These are phyloP conservation scores for Salmo trutta DNA, from an alignment of 2,797 vertebrate genomes.

Conservation along the genomic window DNA sequence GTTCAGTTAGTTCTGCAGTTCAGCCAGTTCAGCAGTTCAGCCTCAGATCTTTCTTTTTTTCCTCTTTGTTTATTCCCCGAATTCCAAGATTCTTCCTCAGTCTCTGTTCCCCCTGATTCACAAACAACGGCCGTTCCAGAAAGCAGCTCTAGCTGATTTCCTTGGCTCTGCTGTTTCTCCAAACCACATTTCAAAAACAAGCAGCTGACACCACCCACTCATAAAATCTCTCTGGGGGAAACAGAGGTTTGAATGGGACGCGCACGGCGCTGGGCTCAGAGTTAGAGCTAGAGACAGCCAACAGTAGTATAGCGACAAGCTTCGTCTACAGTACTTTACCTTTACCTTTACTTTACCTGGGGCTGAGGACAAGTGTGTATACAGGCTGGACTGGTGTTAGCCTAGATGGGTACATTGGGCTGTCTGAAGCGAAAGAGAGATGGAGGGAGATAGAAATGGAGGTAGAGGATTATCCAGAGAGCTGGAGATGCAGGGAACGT, in stretches of 20 bases:
- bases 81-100: slow-evolving; percentile 66
- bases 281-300: slow-evolving; percentile 39
- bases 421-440: not conserved
- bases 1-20: too few relatives aligned
- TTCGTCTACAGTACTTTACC: slow-evolving; percentile 14
- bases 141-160: slow-evolving; percentile 53
- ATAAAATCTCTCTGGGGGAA: slow-evolving; percentile 68
- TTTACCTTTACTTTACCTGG: slow-evolving; percentile 53
- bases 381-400: not conserved
- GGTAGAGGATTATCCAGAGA: not conserved
- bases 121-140: slow-evolving; percentile 76
- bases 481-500: too few relatives aligned
- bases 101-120: slow-evolving; percentile 65
- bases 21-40: slow-evolving; percentile 46
- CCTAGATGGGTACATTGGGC: not conserved
- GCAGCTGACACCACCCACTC: slow-evolving; percentile 74
- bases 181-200: slow-evolving; percentile 78
- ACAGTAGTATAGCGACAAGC: slow-evolving; percentile 56
- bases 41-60: slow-evolving; percentile 38
- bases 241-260: slow-evolving; percentile 46
- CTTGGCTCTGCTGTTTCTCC: slow-evolving; percentile 73
- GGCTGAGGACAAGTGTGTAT: slow-evolving; percentile 42
- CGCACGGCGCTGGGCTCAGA: not conserved
- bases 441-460: not conserved
- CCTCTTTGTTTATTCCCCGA: slow-evolving; percentile 67